These are phyloP conservation scores for Colaptes auratus DNA, from an alignment of 2,113 vertebrate species.

Conservation along the genomic window DNA sequence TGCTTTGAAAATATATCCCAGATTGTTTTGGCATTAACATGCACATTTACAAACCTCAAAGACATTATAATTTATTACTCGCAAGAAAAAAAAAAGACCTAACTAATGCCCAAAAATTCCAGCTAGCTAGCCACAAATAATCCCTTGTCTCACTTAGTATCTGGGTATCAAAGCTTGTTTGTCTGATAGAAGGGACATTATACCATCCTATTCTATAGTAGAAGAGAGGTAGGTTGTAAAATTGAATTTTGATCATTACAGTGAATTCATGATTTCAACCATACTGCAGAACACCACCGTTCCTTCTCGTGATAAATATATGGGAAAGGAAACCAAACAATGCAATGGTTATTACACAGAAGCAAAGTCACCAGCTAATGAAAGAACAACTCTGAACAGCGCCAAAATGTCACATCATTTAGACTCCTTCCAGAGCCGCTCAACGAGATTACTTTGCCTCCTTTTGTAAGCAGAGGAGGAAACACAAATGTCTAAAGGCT, in stretches of 20 bases:
- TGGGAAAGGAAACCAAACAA: background rate
- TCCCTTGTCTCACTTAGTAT: background rate
- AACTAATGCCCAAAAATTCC: background rate
- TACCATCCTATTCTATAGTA: background rate
- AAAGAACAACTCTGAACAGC: background rate
- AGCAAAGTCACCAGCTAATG: background rate
- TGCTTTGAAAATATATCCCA: constrained; percentile 31
- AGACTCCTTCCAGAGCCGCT: background rate
- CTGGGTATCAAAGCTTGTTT: background rate
- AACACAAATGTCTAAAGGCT: background rate
- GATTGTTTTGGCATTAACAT: background rate
- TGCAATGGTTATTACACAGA: background rate
- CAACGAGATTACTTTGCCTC: background rate
- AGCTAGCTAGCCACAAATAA: background rate
- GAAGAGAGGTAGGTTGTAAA: background rate
- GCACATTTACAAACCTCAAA: background rate
- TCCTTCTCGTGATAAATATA: background rate
- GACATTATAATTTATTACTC: background rate
- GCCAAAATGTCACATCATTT: background rate
- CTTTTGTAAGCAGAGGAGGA: background rate
- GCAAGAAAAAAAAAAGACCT: background rate
- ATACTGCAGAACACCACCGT: background rate
- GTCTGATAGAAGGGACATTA: background rate
- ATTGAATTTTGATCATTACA: background rate
- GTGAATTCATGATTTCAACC: background rate